phyloP scores from a whole-genome alignment of 2,113 vertebrate species.

The Dipodomys spectabilis region DNA sequence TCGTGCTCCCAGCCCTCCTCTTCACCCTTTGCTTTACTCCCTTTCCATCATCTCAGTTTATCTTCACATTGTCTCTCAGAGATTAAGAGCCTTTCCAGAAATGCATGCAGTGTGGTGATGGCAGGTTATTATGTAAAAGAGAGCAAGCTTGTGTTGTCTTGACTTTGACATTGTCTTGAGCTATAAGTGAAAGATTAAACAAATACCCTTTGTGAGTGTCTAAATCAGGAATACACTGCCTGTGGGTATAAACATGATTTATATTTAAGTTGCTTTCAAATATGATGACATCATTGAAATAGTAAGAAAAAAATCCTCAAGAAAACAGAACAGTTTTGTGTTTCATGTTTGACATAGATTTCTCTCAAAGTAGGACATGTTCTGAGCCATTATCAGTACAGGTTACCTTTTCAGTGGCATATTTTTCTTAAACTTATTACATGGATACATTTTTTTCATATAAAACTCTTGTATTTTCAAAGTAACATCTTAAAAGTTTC shows the following conservation, averaged over 20 bases:
- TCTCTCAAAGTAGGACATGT: not conserved
- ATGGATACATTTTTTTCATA: not conserved
- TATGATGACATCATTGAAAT: not conserved
- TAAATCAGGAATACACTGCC: conserved; percentile 41
- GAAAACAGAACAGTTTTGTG: not conserved
- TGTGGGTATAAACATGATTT: not conserved
- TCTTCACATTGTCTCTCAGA: not conserved
- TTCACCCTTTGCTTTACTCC: not conserved
- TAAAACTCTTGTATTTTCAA: not conserved
- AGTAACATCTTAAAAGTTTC: not conserved
- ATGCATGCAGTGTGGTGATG: not conserved
- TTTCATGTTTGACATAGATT: not conserved
- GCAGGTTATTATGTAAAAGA: not conserved
- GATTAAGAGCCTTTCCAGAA: too few species aligned
- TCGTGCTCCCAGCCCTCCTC: too few species aligned
- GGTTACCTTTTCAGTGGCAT: not conserved
- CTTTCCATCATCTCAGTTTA: not conserved
- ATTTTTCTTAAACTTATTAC: not conserved
- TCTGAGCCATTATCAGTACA: not conserved
- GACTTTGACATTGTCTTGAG: conserved; percentile 6
- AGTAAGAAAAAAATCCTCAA: not conserved
- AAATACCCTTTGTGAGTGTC: not conserved
- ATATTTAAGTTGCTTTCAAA: conserved; percentile 32
- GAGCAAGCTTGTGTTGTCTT: not conserved
- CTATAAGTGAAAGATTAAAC: not conserved